These are phyloP conservation scores for Drosophila cognata DNA, from an alignment of 2,888 invertebrate species.

Conservation along the genomic window DNA sequence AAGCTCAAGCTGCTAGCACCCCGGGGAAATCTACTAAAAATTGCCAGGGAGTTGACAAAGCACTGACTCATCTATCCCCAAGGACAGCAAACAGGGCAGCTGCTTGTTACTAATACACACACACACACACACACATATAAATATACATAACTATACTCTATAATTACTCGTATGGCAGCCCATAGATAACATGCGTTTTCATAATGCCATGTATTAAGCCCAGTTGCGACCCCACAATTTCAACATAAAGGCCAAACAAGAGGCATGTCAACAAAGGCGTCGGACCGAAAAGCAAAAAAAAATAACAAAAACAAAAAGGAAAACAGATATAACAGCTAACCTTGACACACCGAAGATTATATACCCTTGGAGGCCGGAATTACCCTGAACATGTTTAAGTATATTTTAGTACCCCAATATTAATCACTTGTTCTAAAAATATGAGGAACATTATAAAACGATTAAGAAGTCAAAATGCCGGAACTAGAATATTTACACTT, in stretches of 20 bases:
- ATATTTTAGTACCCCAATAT: neutral
- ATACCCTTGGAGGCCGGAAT: neutral
- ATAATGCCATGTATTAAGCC: constrained; percentile 55
- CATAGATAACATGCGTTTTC: constrained; percentile 67
- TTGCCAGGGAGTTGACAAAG: constrained; percentile 31
- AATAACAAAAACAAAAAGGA: constrained; percentile 7
- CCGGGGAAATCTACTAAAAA: constrained; percentile 70
- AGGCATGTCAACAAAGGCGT: constrained; percentile 51
- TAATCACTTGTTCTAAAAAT: neutral
- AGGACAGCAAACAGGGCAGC: constrained; percentile 58
- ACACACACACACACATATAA: neutral
- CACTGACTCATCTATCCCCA: constrained; percentile 62
- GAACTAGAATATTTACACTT: neutral
- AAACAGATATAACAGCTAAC: neutral
- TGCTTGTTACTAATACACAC: constrained; percentile 59
- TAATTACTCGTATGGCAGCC: constrained; percentile 42
- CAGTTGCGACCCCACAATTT: constrained; percentile 5
- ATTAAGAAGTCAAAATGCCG: neutral
- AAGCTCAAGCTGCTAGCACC: constrained; percentile 14
- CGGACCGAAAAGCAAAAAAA: constrained; percentile 35
- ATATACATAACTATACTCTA: constrained; percentile 12
- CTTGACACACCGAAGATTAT: neutral
- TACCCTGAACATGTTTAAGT: neutral
- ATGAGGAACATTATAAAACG: neutral
- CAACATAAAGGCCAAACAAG: constrained; percentile 22